Evolutionary conservation across 1,140 invertebrate genomes (phyloP), one percentile per base, ranked within the genome.

Genomic region (Lanistes nyassanus): DNA sequence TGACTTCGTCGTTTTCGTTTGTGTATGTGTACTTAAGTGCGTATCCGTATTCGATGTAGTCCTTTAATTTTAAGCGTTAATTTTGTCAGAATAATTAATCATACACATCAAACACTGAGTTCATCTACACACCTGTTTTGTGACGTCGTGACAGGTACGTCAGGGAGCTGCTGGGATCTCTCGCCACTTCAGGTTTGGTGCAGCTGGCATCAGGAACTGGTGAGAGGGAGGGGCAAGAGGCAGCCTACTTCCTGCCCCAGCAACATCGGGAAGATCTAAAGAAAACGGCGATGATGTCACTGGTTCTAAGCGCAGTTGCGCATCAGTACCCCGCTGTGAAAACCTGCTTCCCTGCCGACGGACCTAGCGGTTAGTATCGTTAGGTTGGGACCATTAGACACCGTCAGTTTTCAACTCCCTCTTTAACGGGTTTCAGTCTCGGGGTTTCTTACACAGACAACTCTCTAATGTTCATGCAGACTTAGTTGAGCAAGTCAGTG

Each of bases 181-280:
- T 69, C 39, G n/a, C 47, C 7, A 51, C 29, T 2, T n/a, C n/a
- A 4, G 47, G 67, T 3, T 5, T 69, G 67, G 67, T 69, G 67
- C 67, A 69, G 67, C 47, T 69, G 47, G 67, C 37, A 29, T 5
- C 47, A 34, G 67, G 67, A 2, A 69, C 67, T 11, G 67, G 67
- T 9, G 67, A 42, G 0, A 53, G 42, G 42, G 67, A 53, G 4
- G 67, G 67, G 23, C 13, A 7, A 21, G 26, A 55, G 23, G 67
- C 67, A 9, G 21, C n/a, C 36, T 69, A 26, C 67, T 29, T 26
- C 21, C 39, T 69, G 39, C 67, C 67, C 3, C 23, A 42, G 1
- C 4, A 37, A 29, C 39, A 47, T 34, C 39, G 67, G 31, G 21
- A 31, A 23, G 47, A 6, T 21, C 26, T 69, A 42, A 29, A 4